Conservation (phyloP, 2,797 vertebrate species). For the Jordanella pulchra region DNA sequence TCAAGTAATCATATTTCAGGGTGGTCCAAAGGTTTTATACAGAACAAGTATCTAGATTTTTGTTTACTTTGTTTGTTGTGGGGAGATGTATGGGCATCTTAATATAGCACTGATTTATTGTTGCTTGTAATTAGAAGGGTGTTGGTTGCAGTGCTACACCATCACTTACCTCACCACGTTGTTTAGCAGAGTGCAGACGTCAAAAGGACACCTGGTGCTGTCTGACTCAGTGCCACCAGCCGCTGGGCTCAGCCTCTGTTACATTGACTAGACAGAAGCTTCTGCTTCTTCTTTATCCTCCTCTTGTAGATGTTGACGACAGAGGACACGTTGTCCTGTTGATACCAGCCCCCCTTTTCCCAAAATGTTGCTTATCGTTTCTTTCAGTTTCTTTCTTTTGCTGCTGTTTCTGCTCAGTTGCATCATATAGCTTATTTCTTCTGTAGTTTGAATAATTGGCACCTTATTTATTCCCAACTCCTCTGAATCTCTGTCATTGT, state of each 20-base stretch:
- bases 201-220: conserved; percentile 67
- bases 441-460: conserved; percentile 56
- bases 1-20: too few relatives aligned
- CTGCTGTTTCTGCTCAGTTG: conserved; percentile 73
- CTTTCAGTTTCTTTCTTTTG: conserved; percentile 2
- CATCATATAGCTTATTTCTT: conserved; percentile 66
- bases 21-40: too few relatives aligned
- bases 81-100: conserved; percentile 73
- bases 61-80: conserved; percentile 62
- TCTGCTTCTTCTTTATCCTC: conserved; percentile 23
- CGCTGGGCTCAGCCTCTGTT: conserved; percentile 36
- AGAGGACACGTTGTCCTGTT: conserved; percentile 22
- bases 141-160: conserved; percentile 45
- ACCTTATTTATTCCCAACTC: conserved; percentile 31
- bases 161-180: conserved; percentile 46
- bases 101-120: conserved; percentile 83
- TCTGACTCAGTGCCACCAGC: conserved; percentile 47
- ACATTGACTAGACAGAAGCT: conserved; percentile 20
- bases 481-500: conserved; percentile 45
- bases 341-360: conserved; percentile 16
- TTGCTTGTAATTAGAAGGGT: conserved; percentile 75
- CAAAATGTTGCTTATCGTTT: conserved; percentile 27
- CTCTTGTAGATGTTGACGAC: conserved; percentile 35
- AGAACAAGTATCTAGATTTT: conserved; percentile 60
- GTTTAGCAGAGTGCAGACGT: conserved; percentile 52